Evolutionary conservation across 2,113 vertebrate species (phyloP), one percentile per base, ranked within the genome.

Genomic region (Phaetusa simplex): DNA sequence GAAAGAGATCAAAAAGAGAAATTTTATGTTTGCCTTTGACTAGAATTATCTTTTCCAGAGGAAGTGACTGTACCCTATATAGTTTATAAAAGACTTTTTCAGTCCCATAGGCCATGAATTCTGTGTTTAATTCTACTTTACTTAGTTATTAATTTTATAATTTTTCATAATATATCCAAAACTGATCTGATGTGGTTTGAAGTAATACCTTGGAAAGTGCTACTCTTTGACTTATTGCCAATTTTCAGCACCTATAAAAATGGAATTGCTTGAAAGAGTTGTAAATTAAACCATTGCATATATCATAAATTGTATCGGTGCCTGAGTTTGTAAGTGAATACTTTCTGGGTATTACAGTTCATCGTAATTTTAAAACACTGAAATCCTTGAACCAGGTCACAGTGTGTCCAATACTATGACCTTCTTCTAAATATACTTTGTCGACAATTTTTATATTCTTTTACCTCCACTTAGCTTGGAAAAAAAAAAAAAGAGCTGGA

Each of bases 191-290:
- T 91, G 56, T 79, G 79, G 95, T 89, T 97, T 89, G 61, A 97
- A 94, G 70, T 64, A 96, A 66, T 96, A 96, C 49, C 32, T 95
- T 95, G 78, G 82, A 97, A 96, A 95, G 62, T 84, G 59, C 74
- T 87, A 82, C 32, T 74, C 18, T 89, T 95, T 96, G 77, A 95
- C 45, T 96, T 94, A 82, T 92, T 97, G 84, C 67, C 82, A 96
- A 45, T 92, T 97, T 97, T 91, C 73, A 96, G 77, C 91, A 89
- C 67, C 79, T 93, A 78, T 96, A 96, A 96, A 96, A 97, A 97
- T 70, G 27, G 58, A 98, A 95, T 86, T 93, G 52, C 36, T 97
- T 97, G 45, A 97, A 98, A 92, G 91, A 94, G 62, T 82, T 97
- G 43, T 82, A 98, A 97, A 97, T 96, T 97, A 94, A 97, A 92